A percentile compares a stretch with the other conserved stretches of the same genome.
Conservation (phyloP, 2,888 invertebrate species). For the Rhingia rostrata region DNA sequence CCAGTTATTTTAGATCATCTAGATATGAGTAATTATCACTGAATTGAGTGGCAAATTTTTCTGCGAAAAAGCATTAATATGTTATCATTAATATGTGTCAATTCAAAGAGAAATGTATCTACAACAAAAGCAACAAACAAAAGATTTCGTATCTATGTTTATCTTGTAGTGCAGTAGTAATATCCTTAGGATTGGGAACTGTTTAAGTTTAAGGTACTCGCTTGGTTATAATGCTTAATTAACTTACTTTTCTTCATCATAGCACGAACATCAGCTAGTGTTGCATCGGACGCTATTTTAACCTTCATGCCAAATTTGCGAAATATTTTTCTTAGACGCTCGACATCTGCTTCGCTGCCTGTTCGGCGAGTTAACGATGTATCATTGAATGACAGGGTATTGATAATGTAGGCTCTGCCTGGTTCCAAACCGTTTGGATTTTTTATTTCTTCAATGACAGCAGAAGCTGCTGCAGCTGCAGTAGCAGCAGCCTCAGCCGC, state of each 20-base stretch:
- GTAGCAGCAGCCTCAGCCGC: background rate
- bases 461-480: background rate
- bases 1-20: no score
- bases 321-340: slow-evolving; percentile 14
- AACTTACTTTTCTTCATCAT: slow-evolving; percentile 29
- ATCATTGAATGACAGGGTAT: slow-evolving; percentile 29
- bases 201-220: no score
- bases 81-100: no score
- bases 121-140: no score
- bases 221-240: no score
- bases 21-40: no score
- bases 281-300: slow-evolving; percentile 11
- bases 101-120: no score
- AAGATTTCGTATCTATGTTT: no score
- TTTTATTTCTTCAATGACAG: background rate
- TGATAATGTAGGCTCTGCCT: slow-evolving; percentile 40
- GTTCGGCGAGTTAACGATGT: background rate
- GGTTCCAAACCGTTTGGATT: slow-evolving; percentile 22
- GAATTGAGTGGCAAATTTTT: no score
- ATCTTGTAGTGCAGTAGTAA: no score
- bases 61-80: no score
- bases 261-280: slow-evolving; percentile 1
- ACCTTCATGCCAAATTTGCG: slow-evolving; percentile 20
- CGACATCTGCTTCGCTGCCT: slow-evolving; percentile 13
- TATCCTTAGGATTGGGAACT: no score